Evolutionary conservation across 2,888 invertebrate species (phyloP).

Genomic region (Aphrophora alni): DNA sequence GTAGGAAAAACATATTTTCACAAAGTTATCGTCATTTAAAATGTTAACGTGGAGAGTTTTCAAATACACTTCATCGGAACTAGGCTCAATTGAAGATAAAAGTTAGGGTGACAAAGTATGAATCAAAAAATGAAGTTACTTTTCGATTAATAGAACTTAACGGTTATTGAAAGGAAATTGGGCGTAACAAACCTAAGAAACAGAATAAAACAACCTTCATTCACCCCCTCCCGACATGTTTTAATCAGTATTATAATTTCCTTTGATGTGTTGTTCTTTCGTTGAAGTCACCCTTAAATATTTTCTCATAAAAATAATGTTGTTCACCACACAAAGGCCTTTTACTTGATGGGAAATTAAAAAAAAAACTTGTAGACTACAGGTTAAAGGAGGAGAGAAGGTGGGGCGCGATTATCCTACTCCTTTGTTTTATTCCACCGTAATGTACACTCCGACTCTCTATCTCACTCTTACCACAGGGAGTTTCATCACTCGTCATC

Average conservation of each 20-base stretch:
- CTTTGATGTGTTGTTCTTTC: neutral
- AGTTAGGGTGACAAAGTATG: too few relatives aligned
- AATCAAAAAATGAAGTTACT: too few relatives aligned
- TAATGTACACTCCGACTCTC: constrained; percentile 21
- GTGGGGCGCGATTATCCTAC: constrained; percentile 24
- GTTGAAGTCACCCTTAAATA: neutral
- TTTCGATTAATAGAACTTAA: neutral
- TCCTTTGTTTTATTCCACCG: constrained; percentile 27
- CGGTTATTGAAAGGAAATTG: neutral
- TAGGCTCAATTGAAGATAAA: too few relatives aligned
- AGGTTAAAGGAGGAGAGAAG: constrained; percentile 18
- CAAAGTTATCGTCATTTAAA: too few relatives aligned
- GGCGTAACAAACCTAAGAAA: neutral
- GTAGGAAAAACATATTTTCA: too few relatives aligned
- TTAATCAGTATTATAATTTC: constrained; percentile 6
- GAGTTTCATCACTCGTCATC: neutral
- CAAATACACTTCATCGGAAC: too few relatives aligned
- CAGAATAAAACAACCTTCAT: neutral
- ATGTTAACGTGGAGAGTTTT: too few relatives aligned
- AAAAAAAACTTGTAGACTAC: constrained; percentile 24
- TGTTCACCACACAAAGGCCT: constrained; percentile 15
- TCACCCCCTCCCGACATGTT: neutral
- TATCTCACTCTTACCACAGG: neutral
- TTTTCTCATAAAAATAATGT: constrained; percentile 29
- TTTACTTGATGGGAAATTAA: constrained; percentile 31